These are phyloP conservation scores for Chrysemys picta DNA, from an alignment of 2,113 vertebrate species.

Conservation along the genomic window DNA sequence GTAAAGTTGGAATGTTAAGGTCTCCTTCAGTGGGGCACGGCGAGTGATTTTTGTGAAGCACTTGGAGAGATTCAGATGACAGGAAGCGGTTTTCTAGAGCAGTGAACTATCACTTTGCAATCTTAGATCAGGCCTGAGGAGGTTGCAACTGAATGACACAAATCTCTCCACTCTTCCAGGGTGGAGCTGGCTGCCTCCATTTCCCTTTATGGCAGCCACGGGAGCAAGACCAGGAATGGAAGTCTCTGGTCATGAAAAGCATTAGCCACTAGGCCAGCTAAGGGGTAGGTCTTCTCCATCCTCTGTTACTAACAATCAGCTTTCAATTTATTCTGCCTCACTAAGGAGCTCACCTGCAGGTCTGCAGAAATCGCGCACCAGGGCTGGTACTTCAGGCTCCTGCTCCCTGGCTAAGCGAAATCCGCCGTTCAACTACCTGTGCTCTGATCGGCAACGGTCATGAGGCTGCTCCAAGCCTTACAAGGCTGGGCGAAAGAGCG, in stretches of 20 bases:
- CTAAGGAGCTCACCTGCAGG: background rate
- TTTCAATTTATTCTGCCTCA: background rate
- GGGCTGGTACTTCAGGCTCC: background rate
- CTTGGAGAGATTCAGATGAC: background rate
- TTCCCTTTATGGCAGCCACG: rapidly evolving
- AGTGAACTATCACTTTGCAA: background rate
- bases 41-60: background rate
- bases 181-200: rapidly evolving
- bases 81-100: rapidly evolving
- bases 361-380: rapidly evolving
- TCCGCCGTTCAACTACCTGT: rapidly evolving
- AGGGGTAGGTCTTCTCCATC: rapidly evolving
- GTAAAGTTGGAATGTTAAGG: background rate
- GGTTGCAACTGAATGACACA: rapidly evolving
- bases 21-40: background rate
- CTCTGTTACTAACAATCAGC: rapidly evolving
- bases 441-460: background rate
- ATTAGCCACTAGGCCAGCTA: rapidly evolving
- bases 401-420: background rate
- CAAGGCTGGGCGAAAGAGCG: rapidly evolving
- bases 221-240: rapidly evolving
- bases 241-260: rapidly evolving
- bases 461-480: background rate
- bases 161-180: too few species aligned
- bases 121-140: background rate